Evolutionary conservation across 1,140 invertebrate species (phyloP), one percentile per base, ranked within the genome.

Genomic region (Nixonia krombeini): DNA sequence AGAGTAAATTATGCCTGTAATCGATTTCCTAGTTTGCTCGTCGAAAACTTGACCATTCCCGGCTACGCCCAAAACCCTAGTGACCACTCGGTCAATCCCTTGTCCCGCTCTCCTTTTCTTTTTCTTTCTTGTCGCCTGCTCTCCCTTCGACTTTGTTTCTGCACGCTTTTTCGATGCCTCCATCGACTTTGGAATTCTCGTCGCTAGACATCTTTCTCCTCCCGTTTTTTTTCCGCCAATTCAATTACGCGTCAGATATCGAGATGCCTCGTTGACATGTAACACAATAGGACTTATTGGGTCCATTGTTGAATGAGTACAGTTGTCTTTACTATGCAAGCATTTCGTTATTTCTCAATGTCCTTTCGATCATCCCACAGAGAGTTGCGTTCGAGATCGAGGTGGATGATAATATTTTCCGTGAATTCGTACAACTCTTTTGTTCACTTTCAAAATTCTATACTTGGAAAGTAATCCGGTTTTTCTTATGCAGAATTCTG

Each of bases 201-300:
- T 9, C 8, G 8, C 9, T 31, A 31, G 29, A 9, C 29, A 8
- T 31, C 10, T 31, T 9, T 31, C 25, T 12, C 29, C 29, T 31
- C 9, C 9, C 10, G 10, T 12, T 40, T 40, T 40, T 18, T 15
- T 4, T 18, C 17, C n/a, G 5, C 10, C n/a, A 40, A 40, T 42
- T 42, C 21, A 42, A 42, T 42, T 18, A 42, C 5, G 2, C n/a
- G 17, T 23, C 6, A 5, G 7, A 13, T 42, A 10, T n/a, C 16
- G n/a, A 21, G 17, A 42, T 57, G 38, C 31, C 50, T 26, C 26
- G 50, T 28, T 44, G 44, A 58, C 40, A 47, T 50, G 42, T 51
- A 3, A 49, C 25, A 21, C 40, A 49, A 50, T 38, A 5, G 42
- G 21, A 12, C 25, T 25, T 6, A 21, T n/a, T 4, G 5, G 33